Evolutionary conservation across 2,888 invertebrate species (phyloP).

Genomic region (Lasius fuliginosus): DNA sequence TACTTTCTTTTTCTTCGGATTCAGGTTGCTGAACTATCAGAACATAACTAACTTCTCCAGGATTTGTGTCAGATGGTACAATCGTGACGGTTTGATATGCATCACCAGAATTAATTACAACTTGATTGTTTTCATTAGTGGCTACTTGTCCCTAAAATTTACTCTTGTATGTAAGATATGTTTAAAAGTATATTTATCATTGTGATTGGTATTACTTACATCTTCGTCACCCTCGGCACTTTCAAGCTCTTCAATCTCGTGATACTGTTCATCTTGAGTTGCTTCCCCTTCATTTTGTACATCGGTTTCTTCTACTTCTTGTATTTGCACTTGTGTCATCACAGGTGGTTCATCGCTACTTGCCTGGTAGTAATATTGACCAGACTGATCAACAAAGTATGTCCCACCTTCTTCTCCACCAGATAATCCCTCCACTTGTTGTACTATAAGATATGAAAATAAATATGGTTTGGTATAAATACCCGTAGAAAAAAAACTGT

Average conservation of each 20-base stretch:
- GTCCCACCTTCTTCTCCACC: slow-evolving; percentile 90
- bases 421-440: slow-evolving; percentile 85
- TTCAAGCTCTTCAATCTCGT: slow-evolving; percentile 87
- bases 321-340: slow-evolving; percentile 88
- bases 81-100: slow-evolving; percentile 94
- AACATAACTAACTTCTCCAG: slow-evolving; percentile 95
- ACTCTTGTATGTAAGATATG: neutral
- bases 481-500: neutral
- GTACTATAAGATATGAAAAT: slow-evolving; percentile 75
- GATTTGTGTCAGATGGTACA: slow-evolving; percentile 92
- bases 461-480: neutral
- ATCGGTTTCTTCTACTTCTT: slow-evolving; percentile 85
- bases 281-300: slow-evolving; percentile 82
- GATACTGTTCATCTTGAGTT: slow-evolving; percentile 84
- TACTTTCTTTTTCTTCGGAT: slow-evolving; percentile 88
- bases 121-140: slow-evolving; percentile 84
- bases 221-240: slow-evolving; percentile 87
- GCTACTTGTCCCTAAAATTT: slow-evolving; percentile 77
- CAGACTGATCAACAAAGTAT: slow-evolving; percentile 93
- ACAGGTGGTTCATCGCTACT: slow-evolving; percentile 89
- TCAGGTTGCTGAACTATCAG: slow-evolving; percentile 93
- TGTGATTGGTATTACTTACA: slow-evolving; percentile 76
- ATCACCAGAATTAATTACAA: slow-evolving; percentile 88
- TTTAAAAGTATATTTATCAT: neutral
- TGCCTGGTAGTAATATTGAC: slow-evolving; percentile 94